phyloP scores from a whole-genome alignment of 2,113 vertebrate genomes.

The Chamaea fasciata region DNA sequence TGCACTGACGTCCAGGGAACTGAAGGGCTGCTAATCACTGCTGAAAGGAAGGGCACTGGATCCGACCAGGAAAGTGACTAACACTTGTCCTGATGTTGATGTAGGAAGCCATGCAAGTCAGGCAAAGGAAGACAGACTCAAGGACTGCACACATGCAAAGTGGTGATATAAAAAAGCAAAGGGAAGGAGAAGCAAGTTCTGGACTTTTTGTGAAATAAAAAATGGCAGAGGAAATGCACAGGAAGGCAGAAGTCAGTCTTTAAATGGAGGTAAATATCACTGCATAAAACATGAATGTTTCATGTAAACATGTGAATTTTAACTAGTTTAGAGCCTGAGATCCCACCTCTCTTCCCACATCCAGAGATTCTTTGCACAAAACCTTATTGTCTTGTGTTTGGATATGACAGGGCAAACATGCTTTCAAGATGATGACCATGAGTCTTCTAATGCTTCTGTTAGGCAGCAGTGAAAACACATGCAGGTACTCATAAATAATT shows the following conservation, averaged over 20 bases:
- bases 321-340: background rate
- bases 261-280: background rate
- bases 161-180: background rate
- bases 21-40: background rate
- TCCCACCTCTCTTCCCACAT: background rate
- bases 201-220: background rate
- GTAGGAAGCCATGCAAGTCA: background rate
- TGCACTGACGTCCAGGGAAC: background rate
- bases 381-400: background rate
- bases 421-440: background rate
- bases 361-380: background rate
- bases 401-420: rapidly evolving
- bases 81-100: background rate
- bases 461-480: background rate
- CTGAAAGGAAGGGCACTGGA: background rate
- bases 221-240: background rate
- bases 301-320: background rate
- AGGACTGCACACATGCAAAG: background rate
- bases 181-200: background rate
- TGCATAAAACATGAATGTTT: background rate
- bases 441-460: background rate
- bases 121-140: background rate
- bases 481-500: background rate
- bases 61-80: rapidly evolving
- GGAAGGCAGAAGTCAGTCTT: background rate